phyloP scores from a whole-genome alignment of 2,113 vertebrate genomes.

The Trogon melanurus region DNA sequence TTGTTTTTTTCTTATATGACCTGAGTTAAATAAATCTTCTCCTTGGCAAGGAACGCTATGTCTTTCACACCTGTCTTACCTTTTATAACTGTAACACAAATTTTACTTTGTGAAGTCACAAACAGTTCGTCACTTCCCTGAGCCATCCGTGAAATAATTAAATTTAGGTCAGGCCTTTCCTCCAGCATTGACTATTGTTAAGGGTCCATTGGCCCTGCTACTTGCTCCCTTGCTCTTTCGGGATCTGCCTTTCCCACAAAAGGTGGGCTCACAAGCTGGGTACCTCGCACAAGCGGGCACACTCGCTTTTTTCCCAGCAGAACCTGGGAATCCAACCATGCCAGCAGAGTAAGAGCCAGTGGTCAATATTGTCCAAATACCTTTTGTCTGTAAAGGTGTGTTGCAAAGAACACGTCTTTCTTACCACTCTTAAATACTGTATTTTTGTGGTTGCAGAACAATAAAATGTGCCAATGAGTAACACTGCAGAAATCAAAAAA shows the following conservation, averaged over 20 bases:
- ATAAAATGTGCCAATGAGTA: not conserved
- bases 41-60: not conserved
- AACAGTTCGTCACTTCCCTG: not conserved
- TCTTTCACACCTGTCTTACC: not conserved
- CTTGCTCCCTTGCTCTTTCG: not conserved
- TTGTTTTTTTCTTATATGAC: not conserved
- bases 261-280: not conserved
- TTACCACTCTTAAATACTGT: not conserved
- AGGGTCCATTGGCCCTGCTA: not conserved
- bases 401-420: not conserved
- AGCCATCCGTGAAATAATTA: not conserved
- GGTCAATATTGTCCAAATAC: not conserved
- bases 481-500: not conserved
- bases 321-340: fast-evolving
- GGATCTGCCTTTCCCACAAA: not conserved
- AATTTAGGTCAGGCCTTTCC: not conserved
- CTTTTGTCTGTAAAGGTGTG: not conserved
- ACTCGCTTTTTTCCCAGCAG: not conserved
- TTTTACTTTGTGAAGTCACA: not conserved
- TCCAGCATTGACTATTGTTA: not conserved
- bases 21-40: not conserved
- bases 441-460: not conserved
- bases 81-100: not conserved
- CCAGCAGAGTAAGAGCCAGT: not conserved
- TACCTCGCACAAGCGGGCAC: fast-evolving